Conservation (phyloP, 2,888 invertebrate species). For the Palloptera scutellata region DNA sequence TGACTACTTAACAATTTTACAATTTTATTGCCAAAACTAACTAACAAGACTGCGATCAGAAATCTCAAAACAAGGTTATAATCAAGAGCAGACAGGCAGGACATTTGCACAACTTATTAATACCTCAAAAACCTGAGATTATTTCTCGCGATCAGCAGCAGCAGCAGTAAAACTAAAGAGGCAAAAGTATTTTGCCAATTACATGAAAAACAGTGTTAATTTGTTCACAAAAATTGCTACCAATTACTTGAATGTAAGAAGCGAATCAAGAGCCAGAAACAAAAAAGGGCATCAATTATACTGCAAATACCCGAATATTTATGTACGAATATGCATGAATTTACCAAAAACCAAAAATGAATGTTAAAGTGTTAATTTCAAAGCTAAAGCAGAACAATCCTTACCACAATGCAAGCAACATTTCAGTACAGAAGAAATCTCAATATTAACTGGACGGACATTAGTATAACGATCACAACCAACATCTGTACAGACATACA, state of each 20-base stretch:
- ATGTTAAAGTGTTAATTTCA: too few species aligned
- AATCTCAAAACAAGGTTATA: constrained; percentile 12
- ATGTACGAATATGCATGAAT: background rate
- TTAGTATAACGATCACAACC: too few species aligned
- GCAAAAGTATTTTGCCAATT: constrained; percentile 21
- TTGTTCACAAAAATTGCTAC: constrained; percentile 18
- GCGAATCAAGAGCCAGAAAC: background rate
- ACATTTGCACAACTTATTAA: background rate
- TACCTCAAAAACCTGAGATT: background rate
- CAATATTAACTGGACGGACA: too few species aligned
- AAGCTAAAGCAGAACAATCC: too few species aligned
- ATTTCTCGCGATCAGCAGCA: background rate
- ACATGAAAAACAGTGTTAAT: constrained; percentile 28
- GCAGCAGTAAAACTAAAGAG: background rate
- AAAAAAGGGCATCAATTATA: constrained; percentile 13
- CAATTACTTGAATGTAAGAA: constrained; percentile 12
- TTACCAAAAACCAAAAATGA: background rate
- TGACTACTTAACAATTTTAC: background rate
- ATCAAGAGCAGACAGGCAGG: constrained; percentile 10
- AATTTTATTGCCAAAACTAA: background rate
- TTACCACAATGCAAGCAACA: too few species aligned
- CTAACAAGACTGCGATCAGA: background rate
- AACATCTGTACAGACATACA: too few species aligned
- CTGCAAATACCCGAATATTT: background rate
- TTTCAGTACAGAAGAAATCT: too few species aligned